phyloP scores from a whole-genome alignment of 1,140 invertebrate species.

The Drosophila mayri region DNA sequence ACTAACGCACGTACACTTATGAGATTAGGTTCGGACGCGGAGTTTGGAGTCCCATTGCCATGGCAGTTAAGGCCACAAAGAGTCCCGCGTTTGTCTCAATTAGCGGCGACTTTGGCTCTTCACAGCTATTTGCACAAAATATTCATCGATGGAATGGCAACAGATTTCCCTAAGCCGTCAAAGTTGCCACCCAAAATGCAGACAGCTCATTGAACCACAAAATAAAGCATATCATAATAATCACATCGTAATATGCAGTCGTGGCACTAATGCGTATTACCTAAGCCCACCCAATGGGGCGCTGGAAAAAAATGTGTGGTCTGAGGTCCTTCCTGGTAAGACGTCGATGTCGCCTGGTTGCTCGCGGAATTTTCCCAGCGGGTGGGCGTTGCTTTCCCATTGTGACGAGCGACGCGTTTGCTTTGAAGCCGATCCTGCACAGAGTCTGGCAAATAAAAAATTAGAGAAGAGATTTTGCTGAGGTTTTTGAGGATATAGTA shows the following conservation, averaged over 20 bases:
- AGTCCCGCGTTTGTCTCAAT: slow-evolving; percentile 68
- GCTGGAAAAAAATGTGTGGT: neutral
- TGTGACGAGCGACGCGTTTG: slow-evolving; percentile 43
- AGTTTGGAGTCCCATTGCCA: slow-evolving; percentile 26
- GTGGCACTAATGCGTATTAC: slow-evolving; percentile 81
- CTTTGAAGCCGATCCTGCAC: slow-evolving; percentile 63
- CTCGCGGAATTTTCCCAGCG: slow-evolving; percentile 33
- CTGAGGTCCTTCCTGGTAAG: slow-evolving; percentile 20
- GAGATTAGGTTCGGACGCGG: slow-evolving; percentile 57
- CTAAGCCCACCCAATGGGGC: slow-evolving; percentile 67
- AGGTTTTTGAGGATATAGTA: slow-evolving; percentile 17
- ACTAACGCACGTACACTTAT: slow-evolving; percentile 80
- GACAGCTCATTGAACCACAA: slow-evolving; percentile 80
- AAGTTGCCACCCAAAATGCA: slow-evolving; percentile 64
- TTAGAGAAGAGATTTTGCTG: slow-evolving; percentile 33
- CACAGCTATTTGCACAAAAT: slow-evolving; percentile 74
- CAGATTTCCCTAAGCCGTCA: slow-evolving; percentile 70
- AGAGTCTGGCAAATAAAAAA: slow-evolving; percentile 44
- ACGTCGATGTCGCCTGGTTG: slow-evolving; percentile 22
- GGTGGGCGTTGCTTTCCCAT: slow-evolving; percentile 28
- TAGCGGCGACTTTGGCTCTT: slow-evolving; percentile 59
- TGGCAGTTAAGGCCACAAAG: slow-evolving; percentile 49
- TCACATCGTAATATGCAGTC: slow-evolving; percentile 83
- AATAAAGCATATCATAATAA: slow-evolving; percentile 84
- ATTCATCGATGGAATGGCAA: slow-evolving; percentile 37